phyloP scores from a whole-genome alignment of 1,140 invertebrate genomes.

The Drosophila nannoptera region DNA sequence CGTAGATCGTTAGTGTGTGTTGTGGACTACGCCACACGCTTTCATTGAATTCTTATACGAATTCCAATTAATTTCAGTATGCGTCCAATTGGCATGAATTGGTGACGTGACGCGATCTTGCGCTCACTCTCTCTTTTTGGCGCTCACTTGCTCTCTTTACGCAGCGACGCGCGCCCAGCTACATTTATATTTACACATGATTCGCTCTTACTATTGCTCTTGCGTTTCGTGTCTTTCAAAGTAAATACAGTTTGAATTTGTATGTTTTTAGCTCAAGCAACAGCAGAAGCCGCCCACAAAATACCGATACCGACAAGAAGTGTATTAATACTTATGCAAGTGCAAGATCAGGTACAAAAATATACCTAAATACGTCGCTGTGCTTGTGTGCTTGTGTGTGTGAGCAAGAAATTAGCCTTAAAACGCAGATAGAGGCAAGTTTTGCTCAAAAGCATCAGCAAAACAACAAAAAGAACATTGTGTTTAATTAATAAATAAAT shows the following conservation, averaged over 20 bases:
- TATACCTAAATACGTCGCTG: constrained; percentile 12
- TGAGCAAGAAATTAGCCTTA: constrained; percentile 53
- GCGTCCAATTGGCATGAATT: constrained; percentile 77
- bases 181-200: constrained; percentile 36
- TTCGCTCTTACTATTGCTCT: constrained; percentile 43
- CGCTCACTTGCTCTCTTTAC: neutral
- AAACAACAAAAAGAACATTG: constrained; percentile 25
- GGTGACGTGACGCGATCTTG: constrained; percentile 73
- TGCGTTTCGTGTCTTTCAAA: constrained; percentile 28
- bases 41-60: constrained; percentile 77
- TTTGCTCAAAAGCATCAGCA: constrained; percentile 62
- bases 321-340: constrained; percentile 18
- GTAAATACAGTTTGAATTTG: constrained; percentile 46
- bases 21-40: constrained; percentile 45
- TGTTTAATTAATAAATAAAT: constrained; percentile 20
- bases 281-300: constrained; percentile 53
- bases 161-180: constrained; percentile 30
- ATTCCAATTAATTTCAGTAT: constrained; percentile 76
- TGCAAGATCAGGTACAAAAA: constrained; percentile 1
- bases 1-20: constrained; percentile 19
- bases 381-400: constrained; percentile 28
- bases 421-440: constrained; percentile 52
- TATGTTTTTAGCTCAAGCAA: constrained; percentile 67
- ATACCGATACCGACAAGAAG: constrained; percentile 29
- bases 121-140: constrained; percentile 32